Conservation (phyloP, 2,113 vertebrate species). For the Ursus arctos region DNA sequence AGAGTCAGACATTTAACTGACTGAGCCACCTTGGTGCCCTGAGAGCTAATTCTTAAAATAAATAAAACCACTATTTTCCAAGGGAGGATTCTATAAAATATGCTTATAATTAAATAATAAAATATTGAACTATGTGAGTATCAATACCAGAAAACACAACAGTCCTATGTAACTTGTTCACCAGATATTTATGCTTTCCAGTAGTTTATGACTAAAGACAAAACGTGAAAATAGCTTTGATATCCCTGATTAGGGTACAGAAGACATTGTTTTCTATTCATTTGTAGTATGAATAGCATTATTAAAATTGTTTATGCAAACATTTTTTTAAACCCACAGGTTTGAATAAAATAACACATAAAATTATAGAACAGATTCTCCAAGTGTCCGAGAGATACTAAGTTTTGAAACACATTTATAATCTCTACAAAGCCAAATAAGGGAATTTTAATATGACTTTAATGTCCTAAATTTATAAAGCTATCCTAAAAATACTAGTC, state of each 20-base stretch:
- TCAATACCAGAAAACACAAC: neutral
- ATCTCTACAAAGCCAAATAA: neutral
- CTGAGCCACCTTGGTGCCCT: neutral
- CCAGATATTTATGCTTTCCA: neutral
- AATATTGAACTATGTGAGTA: slow-evolving; percentile 9
- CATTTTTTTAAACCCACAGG: neutral
- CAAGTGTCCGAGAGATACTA: neutral
- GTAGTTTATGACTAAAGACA: neutral
- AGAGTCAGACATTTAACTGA: neutral
- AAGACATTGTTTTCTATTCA: neutral
- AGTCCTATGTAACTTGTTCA: neutral
- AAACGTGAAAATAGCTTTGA: slow-evolving; percentile 58
- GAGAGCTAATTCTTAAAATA: neutral
- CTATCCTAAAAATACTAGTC: neutral
- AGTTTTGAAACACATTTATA: neutral
- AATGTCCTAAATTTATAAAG: neutral
- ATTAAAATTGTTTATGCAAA: slow-evolving; percentile 39
- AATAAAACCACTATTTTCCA: slow-evolving; percentile 53
- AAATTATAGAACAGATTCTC: neutral
- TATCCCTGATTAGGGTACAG: neutral
- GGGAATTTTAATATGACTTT: neutral
- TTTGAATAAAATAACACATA: neutral
- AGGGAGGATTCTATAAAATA: neutral
- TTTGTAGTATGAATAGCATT: neutral
- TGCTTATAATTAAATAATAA: neutral